Evolutionary conservation across 2,113 vertebrate species (phyloP).

Genomic region (Cygnus buccinator): DNA sequence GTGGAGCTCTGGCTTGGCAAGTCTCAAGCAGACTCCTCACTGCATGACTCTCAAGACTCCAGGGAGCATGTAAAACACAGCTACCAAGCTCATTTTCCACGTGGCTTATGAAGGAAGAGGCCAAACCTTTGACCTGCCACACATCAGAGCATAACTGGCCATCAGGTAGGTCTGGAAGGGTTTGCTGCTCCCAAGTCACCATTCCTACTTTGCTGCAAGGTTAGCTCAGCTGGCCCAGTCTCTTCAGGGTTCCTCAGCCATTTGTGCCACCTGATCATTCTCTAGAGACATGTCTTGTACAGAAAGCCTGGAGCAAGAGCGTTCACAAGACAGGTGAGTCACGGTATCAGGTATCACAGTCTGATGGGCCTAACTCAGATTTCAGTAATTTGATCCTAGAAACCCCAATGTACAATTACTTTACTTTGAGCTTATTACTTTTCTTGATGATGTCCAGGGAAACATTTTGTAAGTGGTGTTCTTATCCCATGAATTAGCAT

Average conservation of each 20-base stretch:
- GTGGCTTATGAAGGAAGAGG: background rate
- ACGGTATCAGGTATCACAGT: background rate
- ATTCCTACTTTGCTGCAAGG: background rate
- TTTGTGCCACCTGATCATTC: fast-evolving
- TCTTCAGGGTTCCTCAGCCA: background rate
- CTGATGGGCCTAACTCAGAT: too few relatives aligned
- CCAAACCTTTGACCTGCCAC: background rate
- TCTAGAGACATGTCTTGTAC: fast-evolving
- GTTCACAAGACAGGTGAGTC: background rate
- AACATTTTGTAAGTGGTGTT: background rate
- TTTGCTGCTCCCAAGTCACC: background rate
- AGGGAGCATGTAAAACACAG: fast-evolving
- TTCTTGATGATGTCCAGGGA: background rate
- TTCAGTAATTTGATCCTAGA: background rate
- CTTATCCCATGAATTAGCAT: background rate
- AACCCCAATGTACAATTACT: background rate
- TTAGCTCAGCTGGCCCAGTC: background rate
- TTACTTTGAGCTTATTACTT: background rate
- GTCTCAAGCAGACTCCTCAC: too few relatives aligned
- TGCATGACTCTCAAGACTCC: background rate
- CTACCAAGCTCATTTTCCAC: background rate
- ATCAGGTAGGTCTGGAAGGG: background rate
- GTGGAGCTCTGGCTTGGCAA: background rate
- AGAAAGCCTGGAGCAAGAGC: background rate
- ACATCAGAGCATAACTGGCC: too few relatives aligned